These are phyloP conservation scores for Stictonetta naevosa DNA, from an alignment of 2,113 vertebrate species.

Conservation along the genomic window DNA sequence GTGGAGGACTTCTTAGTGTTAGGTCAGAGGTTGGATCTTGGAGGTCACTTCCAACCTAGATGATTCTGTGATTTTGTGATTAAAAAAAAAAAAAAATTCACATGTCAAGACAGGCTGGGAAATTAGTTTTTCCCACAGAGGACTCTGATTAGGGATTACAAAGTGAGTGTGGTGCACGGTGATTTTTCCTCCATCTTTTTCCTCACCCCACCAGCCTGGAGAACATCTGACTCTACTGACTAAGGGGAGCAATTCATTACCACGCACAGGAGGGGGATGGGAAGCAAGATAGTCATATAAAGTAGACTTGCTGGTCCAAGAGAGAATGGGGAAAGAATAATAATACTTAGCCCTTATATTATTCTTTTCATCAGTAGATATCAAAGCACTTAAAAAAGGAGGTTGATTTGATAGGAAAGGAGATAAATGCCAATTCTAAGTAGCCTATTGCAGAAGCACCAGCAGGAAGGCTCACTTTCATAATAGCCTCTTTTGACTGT, in stretches of 20 bases:
- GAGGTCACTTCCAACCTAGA: too few relatives aligned
- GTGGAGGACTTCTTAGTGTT: too few relatives aligned
- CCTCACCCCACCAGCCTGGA: not conserved
- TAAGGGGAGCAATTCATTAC: slow-evolving; percentile 51
- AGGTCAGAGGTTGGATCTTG: too few relatives aligned
- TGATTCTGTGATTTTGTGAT: too few relatives aligned
- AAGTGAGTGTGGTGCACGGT: not conserved
- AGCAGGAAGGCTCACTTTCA: not conserved
- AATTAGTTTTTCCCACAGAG: slow-evolving; percentile 77
- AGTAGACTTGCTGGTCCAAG: slow-evolving; percentile 8
- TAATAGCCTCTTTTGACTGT: not conserved
- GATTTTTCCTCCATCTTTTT: slow-evolving; percentile 70
- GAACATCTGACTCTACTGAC: slow-evolving; percentile 7
- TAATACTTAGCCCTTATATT: slow-evolving; percentile 7
- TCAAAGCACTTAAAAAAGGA: slow-evolving; percentile 38
- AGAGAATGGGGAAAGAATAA: slow-evolving; percentile 21
- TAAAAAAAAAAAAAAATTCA: too few relatives aligned
- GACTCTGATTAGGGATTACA: slow-evolving; percentile 72
- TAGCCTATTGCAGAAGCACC: not conserved
- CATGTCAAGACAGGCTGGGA: slow-evolving; percentile 71
- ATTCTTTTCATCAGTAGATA: slow-evolving; percentile 34
- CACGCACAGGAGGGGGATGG: accelerated
- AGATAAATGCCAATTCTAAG: slow-evolving; percentile 17
- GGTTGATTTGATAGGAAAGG: slow-evolving; percentile 27
- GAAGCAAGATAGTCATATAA: not conserved